Percentiles rank a stretch among this genome's conserved stretches.
phyloP scores from a whole-genome alignment of 2,888 invertebrate genomes.

The Imbricaverruca yamaguchii region DNA sequence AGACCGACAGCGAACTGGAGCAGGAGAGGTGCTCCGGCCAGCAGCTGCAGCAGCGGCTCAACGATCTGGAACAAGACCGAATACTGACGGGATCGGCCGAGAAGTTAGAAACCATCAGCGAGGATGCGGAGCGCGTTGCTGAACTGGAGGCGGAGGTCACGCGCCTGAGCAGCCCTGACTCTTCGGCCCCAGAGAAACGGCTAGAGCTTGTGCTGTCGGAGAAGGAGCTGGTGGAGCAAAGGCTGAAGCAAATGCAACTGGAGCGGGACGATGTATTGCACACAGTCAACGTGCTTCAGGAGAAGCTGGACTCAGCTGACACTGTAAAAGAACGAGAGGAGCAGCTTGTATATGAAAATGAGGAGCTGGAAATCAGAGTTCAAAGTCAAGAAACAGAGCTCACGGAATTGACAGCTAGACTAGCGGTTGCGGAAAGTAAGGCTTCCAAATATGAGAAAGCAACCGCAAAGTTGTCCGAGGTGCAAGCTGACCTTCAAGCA shows the following conservation, averaged over 20 bases:
- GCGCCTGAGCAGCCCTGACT: not conserved
- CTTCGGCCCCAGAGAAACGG: not conserved
- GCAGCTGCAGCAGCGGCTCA: not conserved
- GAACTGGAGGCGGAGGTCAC: constrained; percentile 14
- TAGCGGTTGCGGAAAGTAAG: not conserved
- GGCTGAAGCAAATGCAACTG: not conserved
- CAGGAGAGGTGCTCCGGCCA: not conserved
- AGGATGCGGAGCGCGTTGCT: constrained; percentile 16
- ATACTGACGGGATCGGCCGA: not conserved
- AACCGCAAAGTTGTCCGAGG: not conserved
- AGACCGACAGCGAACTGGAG: not conserved
- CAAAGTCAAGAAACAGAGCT: not conserved
- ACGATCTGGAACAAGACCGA: not conserved
- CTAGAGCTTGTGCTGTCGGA: not conserved
- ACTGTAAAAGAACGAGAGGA: not conserved
- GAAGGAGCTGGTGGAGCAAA: too few species aligned
- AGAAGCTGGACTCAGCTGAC: not conserved
- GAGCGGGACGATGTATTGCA: not conserved
- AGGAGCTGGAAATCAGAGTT: not conserved
- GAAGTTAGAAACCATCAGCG: constrained; percentile 3
- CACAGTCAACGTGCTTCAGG: not conserved
- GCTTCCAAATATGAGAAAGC: not conserved
- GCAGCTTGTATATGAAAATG: constrained; percentile 6
- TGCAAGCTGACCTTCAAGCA: not conserved
- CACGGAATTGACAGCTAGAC: not conserved